These are phyloP conservation scores for Apotomis betuletana DNA, from an alignment of 2,888 invertebrate species.

Conservation along the genomic window DNA sequence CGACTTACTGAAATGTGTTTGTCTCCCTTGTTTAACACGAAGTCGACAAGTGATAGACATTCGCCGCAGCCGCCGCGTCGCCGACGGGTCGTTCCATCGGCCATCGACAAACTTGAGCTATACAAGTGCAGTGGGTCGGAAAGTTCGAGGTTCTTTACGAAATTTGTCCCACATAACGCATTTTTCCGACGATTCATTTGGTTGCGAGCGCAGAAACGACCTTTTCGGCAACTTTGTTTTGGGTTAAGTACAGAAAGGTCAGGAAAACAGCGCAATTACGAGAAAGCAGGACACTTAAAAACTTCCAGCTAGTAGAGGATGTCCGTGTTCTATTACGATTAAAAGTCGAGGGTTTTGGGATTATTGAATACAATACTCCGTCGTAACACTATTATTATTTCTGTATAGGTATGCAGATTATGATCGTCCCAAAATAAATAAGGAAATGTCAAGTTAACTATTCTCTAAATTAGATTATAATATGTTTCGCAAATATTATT, in stretches of 20 bases:
- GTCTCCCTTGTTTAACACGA: constrained; percentile 53
- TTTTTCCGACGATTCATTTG: constrained; percentile 40
- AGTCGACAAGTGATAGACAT: constrained; percentile 50
- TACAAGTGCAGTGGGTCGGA: constrained; percentile 72
- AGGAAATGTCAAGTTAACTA: constrained; percentile 9
- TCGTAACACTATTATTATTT: not conserved
- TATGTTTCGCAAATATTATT: constrained; percentile 7
- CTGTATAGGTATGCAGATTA: not conserved
- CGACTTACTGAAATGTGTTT: constrained; percentile 47
- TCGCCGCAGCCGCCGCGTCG: constrained; percentile 64
- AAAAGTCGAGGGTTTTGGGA: not conserved
- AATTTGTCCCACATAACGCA: constrained; percentile 68
- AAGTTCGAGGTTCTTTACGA: constrained; percentile 70
- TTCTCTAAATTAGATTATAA: not conserved
- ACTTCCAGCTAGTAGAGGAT: not conserved
- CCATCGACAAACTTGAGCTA: constrained; percentile 71
- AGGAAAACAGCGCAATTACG: constrained; percentile 29
- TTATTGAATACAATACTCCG: not conserved
- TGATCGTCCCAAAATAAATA: constrained; percentile 3
- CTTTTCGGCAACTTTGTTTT: constrained; percentile 34
- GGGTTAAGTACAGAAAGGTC: constrained; percentile 25
- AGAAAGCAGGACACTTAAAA: constrained; percentile 10
- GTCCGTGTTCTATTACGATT: not conserved
- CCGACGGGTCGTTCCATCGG: constrained; percentile 61
- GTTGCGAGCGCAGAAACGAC: constrained; percentile 27